These are phyloP conservation scores for Habropoda laboriosa DNA, from an alignment of 1,140 invertebrate species.

Conservation along the genomic window DNA sequence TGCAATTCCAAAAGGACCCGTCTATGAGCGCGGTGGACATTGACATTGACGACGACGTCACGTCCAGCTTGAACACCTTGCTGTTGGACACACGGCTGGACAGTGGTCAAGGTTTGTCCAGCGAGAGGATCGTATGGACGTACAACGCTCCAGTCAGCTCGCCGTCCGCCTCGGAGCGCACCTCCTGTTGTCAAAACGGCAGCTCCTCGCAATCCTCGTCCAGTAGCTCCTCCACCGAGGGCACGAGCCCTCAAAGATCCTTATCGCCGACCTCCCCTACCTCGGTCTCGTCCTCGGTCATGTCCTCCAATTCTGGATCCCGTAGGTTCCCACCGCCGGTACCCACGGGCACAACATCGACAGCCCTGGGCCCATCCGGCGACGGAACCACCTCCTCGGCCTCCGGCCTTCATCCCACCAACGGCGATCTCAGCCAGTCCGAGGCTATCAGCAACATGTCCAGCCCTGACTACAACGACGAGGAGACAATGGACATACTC, in stretches of 20 bases:
- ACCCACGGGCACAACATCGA: conserved; percentile 47
- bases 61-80: conserved; percentile 95
- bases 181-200: conserved; percentile 80
- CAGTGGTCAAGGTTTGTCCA: conserved; percentile 82
- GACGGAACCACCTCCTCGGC: conserved; percentile 64
- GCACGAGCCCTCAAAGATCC: conserved; percentile 85
- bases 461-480: conserved; percentile 93
- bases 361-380: conserved; percentile 65
- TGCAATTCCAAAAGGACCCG: conserved; percentile 89
- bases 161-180: conserved; percentile 78
- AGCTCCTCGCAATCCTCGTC: conserved; percentile 83
- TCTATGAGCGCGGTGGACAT: conserved; percentile 91
- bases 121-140: conserved; percentile 93
- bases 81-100: conserved; percentile 91
- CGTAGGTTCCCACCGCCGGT: conserved; percentile 76
- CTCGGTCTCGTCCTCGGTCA: conserved; percentile 92
- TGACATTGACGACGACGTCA: conserved; percentile 95
- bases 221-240: conserved; percentile 86
- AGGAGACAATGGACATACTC: conserved; percentile 85
- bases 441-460: conserved; percentile 93
- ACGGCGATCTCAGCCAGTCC: conserved; percentile 87
- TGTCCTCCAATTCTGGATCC: conserved; percentile 87
- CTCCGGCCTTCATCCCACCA: conserved; percentile 75
- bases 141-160: conserved; percentile 90
- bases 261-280: conserved; percentile 90